A percentile compares a stretch with the other conserved stretches of the same genome.
Evolutionary conservation across 2,113 vertebrate genomes (phyloP).

Genomic region (Merops nubicus): DNA sequence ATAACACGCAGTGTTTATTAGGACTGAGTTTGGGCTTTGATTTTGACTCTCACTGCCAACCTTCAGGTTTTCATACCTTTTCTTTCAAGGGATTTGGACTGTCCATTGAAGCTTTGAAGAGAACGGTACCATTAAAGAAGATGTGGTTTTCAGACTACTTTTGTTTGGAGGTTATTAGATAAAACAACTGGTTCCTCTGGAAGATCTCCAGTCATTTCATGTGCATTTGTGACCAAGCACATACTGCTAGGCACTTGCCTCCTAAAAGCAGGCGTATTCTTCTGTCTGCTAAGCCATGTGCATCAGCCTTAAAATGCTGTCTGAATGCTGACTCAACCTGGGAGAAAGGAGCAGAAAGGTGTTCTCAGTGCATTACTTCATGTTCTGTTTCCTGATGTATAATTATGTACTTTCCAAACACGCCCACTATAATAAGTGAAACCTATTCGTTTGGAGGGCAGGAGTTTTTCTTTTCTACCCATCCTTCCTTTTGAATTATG

Average conservation of each 20-base stretch:
- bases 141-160: background rate
- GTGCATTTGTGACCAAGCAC: background rate
- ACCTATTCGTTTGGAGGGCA: background rate
- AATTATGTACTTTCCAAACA: background rate
- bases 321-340: background rate
- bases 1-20: background rate
- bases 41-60: background rate
- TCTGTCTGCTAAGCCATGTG: background rate
- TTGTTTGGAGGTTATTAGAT: background rate
- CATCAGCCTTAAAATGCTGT: background rate
- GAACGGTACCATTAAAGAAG: background rate
- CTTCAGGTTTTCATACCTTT: background rate
- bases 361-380: background rate
- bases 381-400: background rate
- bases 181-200: background rate
- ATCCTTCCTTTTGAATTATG: slow-evolving; percentile 3
- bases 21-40: background rate
- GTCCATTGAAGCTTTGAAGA: background rate
- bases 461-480: background rate
- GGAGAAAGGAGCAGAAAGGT: background rate
- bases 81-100: background rate
- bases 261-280: background rate
- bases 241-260: background rate
- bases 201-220: background rate
- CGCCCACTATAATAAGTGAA: background rate